Conservation (phyloP, 2,888 invertebrate genomes). For the Cantharis rustica region DNA sequence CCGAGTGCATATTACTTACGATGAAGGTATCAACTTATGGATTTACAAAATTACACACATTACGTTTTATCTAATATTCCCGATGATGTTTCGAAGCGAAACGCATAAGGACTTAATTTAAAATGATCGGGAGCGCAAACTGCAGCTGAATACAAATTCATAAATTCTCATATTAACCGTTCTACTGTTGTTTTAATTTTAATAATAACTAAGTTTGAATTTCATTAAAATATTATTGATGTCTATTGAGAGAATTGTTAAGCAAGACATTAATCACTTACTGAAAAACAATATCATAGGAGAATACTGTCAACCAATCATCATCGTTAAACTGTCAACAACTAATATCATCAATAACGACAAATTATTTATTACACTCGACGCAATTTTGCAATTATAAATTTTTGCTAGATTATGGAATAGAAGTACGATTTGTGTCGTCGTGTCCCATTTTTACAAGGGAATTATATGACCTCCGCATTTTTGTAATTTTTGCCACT, state of each 20-base stretch:
- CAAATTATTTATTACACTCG: neutral
- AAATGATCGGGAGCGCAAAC: no score
- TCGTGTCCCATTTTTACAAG: neutral
- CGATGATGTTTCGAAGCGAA: neutral
- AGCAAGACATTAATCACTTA: neutral
- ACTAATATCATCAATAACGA: neutral
- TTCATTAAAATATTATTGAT: neutral
- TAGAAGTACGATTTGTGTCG: neutral
- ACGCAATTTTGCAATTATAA: neutral
- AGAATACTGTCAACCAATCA: neutral
- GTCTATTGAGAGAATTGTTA: neutral
- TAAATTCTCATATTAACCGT: neutral
- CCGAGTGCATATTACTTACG: neutral
- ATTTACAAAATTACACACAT: neutral
- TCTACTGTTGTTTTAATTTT: neutral
- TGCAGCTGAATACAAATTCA: neutral
- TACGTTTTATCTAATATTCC: neutral
- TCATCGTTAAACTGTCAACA: neutral
- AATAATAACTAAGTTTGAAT: neutral
- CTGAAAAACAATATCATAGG: neutral
- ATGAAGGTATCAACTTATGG: neutral
- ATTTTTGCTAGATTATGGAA: neutral
- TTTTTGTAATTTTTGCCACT: no score
- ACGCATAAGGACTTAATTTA: neutral
- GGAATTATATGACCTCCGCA: no score